Conservation (phyloP, 2,888 invertebrate species). For the Pediacus dermestoides region DNA sequence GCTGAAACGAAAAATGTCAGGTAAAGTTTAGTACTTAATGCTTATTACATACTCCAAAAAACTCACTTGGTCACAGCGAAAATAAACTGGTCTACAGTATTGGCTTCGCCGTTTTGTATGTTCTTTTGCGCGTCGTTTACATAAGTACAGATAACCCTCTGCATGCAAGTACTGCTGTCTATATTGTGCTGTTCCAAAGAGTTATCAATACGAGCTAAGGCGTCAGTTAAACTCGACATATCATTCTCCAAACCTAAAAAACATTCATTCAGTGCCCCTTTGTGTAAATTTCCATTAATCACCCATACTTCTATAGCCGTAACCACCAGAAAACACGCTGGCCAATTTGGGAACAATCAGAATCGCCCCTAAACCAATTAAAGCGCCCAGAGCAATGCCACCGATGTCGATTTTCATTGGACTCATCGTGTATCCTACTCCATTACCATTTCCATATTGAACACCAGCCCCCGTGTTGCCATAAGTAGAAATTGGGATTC, state of each 20-base stretch:
- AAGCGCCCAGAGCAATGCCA: conserved; percentile 74
- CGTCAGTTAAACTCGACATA: conserved; percentile 58
- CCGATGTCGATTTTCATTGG: conserved; percentile 79
- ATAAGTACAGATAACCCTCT: conserved; percentile 68
- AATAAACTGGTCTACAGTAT: conserved; percentile 62
- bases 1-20: conserved; percentile 51
- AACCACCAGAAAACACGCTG: conserved; percentile 62
- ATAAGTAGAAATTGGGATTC: conserved; percentile 49
- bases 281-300: too few relatives aligned
- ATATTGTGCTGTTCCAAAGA: conserved; percentile 66
- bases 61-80: conserved; percentile 63
- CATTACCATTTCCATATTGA: conserved; percentile 46
- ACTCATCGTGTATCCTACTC: conserved; percentile 60
- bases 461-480: conserved; percentile 50
- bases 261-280: too few relatives aligned
- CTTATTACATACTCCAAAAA: conserved; percentile 40
- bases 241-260: conserved; percentile 44
- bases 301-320: conserved; percentile 71
- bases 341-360: conserved; percentile 76
- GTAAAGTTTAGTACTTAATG: background rate
- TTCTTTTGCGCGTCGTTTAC: conserved; percentile 68
- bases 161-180: conserved; percentile 68
- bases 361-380: conserved; percentile 77
- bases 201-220: conserved; percentile 64
- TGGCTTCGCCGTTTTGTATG: conserved; percentile 59